These are phyloP conservation scores for Semotilus atromaculatus DNA, from an alignment of 2,797 vertebrate species.

Conservation along the genomic window DNA sequence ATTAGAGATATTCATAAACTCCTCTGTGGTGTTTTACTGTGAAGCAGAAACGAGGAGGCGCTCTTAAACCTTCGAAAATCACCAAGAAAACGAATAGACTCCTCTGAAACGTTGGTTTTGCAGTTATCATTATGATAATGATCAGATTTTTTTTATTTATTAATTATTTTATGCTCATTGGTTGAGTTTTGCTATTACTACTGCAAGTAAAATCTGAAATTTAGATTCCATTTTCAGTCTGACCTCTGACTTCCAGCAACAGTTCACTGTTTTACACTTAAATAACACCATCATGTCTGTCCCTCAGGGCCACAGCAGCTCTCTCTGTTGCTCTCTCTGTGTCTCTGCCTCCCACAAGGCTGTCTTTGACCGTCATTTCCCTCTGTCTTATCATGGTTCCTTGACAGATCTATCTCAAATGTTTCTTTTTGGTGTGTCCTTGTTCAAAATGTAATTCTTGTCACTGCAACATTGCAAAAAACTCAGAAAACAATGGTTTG, in stretches of 20 bases:
- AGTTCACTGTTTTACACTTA: constrained; percentile 22
- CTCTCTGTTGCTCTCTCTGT: background rate
- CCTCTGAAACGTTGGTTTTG: background rate
- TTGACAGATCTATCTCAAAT: constrained; percentile 6
- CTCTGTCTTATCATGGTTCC: constrained; percentile 21
- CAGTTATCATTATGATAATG: background rate
- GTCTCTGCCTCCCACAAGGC: background rate
- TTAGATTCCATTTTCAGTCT: background rate
- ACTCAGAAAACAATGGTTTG: background rate
- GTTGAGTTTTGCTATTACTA: background rate
- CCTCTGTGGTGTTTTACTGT: constrained; percentile 21
- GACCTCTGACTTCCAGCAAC: constrained; percentile 21
- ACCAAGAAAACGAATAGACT: background rate
- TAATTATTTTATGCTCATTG: too few species aligned
- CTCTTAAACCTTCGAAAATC: constrained; percentile 53
- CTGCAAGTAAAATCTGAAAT: background rate
- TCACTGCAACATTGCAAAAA: constrained; percentile 8
- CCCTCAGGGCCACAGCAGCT: constrained; percentile 40
- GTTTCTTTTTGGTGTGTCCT: constrained; percentile 28
- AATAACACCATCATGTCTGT: constrained; percentile 13
- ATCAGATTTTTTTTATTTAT: too few species aligned
- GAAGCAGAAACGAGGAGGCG: constrained; percentile 59
- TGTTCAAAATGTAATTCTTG: constrained; percentile 15
- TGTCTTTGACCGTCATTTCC: background rate
- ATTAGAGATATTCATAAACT: background rate